Evolutionary conservation across 2,888 invertebrate species (phyloP), one percentile per base, ranked within the genome.

Genomic region (Platynereis dumerilii): DNA sequence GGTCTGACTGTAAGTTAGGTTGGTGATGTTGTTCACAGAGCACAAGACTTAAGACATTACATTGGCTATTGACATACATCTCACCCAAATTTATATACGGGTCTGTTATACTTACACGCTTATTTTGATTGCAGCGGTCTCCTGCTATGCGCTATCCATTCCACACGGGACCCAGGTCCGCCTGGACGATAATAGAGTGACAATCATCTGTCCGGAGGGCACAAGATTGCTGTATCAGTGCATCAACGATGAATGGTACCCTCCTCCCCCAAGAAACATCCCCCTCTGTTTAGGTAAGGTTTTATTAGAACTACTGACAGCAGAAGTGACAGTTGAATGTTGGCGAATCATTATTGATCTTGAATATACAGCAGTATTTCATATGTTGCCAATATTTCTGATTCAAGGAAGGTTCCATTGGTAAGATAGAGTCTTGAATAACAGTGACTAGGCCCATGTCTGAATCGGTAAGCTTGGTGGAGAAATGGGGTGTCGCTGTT

Each of bases 151-250:
- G 7, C 48, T 48, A 5, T n/a, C n/a, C 20, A 48, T 48, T 48
- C 48, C 48, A n/a, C 48, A 48, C 20, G 48, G 48, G n/a, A 22
- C 48, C 22, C 7, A 48, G 48, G 48, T 48, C 20, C 48, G 22
- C 3, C 20, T 48, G 22, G 48, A 48, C 20, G 48, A 22, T 22
- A 20, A n/a, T 22, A 48, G 48, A 20, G 48, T 48, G n/a, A 48
- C 22, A 5, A n/a, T 48, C 48, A 48, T n/a, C n/a, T 48, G 48
- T n/a, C 48, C 48, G 5, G 48, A 48, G n/a, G 48, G 48, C 48
- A 48, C 48, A 5, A 5, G 20, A 20, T 7, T n/a, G 48, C 22
- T 5, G 7, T 22, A 20, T n/a, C 48, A 48, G 48, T 48, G 48
- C 22, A 22, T 48, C 48, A 48, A 22, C n/a, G 22, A 22, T 48